Conservation (phyloP, 2,113 vertebrate genomes). For the Oncorhynchus clarkii region DNA sequence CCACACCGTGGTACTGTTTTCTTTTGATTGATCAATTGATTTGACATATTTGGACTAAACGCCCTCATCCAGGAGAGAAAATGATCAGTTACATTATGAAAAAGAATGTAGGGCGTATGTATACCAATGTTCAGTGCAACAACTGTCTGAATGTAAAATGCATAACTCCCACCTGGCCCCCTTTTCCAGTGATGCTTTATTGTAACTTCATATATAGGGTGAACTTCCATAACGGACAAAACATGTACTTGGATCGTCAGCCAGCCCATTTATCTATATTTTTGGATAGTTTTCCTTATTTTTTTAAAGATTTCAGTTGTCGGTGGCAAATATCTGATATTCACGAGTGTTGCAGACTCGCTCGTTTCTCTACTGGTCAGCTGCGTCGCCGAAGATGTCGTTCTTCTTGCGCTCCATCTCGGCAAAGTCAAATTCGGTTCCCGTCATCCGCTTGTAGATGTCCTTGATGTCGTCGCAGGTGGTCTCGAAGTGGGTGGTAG, state of each 20-base stretch:
- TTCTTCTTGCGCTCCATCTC: constrained; percentile 97
- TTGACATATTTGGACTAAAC: constrained; percentile 82
- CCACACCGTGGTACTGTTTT: constrained; percentile 5
- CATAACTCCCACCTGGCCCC: constrained; percentile 70
- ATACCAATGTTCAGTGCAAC: constrained; percentile 74
- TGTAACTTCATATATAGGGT: constrained; percentile 63
- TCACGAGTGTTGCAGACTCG: constrained; percentile 33
- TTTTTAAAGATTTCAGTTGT: constrained; percentile 32
- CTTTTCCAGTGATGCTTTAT: constrained; percentile 75
- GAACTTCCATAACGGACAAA: constrained; percentile 71
- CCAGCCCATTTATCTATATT: constrained; percentile 52
- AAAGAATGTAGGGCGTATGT: constrained; percentile 40
- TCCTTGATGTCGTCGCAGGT: constrained; percentile 98
- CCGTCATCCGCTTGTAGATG: constrained; percentile 95
- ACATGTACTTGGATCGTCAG: constrained; percentile 67
- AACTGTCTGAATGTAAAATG: constrained; percentile 81
- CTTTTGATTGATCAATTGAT: constrained; percentile 55
- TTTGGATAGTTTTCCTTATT: constrained; percentile 40
- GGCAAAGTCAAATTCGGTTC: constrained; percentile 92
- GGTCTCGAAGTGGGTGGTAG: constrained; percentile 98
- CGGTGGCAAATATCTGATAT: constrained; percentile 35
- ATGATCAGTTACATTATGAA: constrained; percentile 69
- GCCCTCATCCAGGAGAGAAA: constrained; percentile 44
- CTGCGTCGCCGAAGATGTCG: constrained; percentile 90
- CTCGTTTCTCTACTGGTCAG: constrained; percentile 71